Percentiles rank a stretch among this genome's conserved stretches.
phyloP scores from a whole-genome alignment of 2,797 vertebrate genomes.

The Pipistrellus pygmaeus region DNA sequence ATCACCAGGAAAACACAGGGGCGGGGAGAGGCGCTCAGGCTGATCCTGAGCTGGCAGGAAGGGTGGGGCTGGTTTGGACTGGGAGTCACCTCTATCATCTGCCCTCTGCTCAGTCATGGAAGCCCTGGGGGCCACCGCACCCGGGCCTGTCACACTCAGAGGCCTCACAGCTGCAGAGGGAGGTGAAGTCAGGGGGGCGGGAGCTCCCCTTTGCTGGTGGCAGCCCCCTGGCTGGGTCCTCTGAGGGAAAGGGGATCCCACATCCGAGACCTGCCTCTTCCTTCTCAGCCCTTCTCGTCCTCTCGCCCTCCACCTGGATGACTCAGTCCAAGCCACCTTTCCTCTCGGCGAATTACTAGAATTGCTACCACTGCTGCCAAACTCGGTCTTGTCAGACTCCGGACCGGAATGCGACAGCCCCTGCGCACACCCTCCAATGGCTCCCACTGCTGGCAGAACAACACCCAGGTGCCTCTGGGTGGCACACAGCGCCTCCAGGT shows the following conservation, averaged over 20 bases:
- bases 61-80: slow-evolving; percentile 51
- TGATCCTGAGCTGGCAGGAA: slow-evolving; percentile 59
- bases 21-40: neutral
- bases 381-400: neutral
- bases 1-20: slow-evolving; percentile 55
- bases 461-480: neutral
- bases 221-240: neutral
- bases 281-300: neutral
- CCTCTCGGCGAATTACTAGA: neutral
- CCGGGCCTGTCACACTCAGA: neutral
- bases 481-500: neutral
- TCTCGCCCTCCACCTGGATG: neutral
- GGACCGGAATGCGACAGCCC: neutral
- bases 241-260: neutral
- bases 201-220: neutral
- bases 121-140: neutral
- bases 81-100: slow-evolving; percentile 3
- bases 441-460: neutral
- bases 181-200: too few species aligned
- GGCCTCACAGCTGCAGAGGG: neutral
- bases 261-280: neutral
- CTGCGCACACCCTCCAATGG: neutral
- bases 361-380: neutral
- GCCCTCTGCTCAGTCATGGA: slow-evolving; percentile 15
- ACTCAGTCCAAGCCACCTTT: neutral